Conservation (phyloP, 2,888 invertebrate species). For the Carcina quercana region DNA sequence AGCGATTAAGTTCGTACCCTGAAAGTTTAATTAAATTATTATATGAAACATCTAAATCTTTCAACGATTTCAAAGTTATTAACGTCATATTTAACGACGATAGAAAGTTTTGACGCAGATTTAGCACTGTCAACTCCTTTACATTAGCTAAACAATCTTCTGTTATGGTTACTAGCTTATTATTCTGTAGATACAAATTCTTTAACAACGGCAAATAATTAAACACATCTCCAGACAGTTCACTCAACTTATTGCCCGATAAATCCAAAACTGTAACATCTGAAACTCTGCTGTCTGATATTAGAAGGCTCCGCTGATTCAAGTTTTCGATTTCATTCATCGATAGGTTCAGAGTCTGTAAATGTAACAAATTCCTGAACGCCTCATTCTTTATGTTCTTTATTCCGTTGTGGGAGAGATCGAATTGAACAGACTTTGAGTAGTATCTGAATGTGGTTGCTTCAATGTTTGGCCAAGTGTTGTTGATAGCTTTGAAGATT, state of each 20-base stretch:
- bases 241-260: conserved; percentile 35
- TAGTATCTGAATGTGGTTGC: conserved; percentile 39
- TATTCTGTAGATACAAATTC: conserved; percentile 38
- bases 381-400: conserved; percentile 30
- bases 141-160: conserved; percentile 35
- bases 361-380: conserved; percentile 28
- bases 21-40: conserved; percentile 36
- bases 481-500: conserved; percentile 28
- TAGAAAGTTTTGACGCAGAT: conserved; percentile 40
- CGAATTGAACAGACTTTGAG: conserved; percentile 26
- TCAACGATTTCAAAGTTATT: conserved; percentile 35
- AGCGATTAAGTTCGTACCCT: conserved; percentile 40
- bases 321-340: conserved; percentile 35
- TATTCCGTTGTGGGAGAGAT: conserved; percentile 41
- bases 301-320: conserved; percentile 26
- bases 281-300: conserved; percentile 22
- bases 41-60: conserved; percentile 35
- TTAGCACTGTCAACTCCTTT: conserved; percentile 28
- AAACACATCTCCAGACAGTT: conserved; percentile 29
- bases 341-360: conserved; percentile 42
- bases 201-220: conserved; percentile 27
- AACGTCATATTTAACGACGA: conserved; percentile 37
- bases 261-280: conserved; percentile 35
- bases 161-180: conserved; percentile 30
- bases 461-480: conserved; percentile 37